Base-by-base conservation (phyloP, 2,113 vertebrate species). In the Myrmophylax atrothorax region DNA sequence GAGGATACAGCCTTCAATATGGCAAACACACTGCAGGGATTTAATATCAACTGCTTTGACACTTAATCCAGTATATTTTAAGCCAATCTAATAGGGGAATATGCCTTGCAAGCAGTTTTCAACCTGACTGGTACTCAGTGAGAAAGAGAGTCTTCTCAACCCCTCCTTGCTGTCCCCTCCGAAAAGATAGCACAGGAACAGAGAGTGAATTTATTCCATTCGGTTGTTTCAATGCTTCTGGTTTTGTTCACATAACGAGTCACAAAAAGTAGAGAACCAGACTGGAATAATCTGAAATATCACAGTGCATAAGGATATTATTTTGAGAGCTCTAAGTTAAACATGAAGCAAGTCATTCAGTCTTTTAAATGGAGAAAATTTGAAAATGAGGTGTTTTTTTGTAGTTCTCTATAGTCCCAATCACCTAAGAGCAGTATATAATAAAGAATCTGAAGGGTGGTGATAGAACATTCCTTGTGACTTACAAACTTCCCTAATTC, bases 61-160 rank as follows among this genome's bases (percentile, higher is more conserved):
- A 83, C 82, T 83, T 74, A 77, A 79, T 96, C 67, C 37, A 38
- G 67, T 62, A 7, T 93, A 87, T 96, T 96, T 96, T 85, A 80
- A 89, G 62, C 4, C 78, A 35, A 25, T 37, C 72, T 90, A 35
- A 88, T 89, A 90, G 84, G 85, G 42, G 84, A 95, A 74, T 25
- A 52, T 2, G 33, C 55, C 50, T 73, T 1, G 3, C n/a, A 93
- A 70, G 26, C 49, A 76, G 50, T 83, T 91, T 88, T 76, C 63
- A 78, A 26, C 38, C 55, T 55, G 12, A 42, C 70, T 29, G 24
- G 70, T 59, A 59, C 63, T 64, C 74, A 79, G 25, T 11, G 31
- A 92, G 89, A 44, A 64, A 78, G 55, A 66, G 8, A 37, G 31
- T 46, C 33, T 77, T 64, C 87, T 85, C 63, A 55, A 89, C 46